Base-by-base conservation (phyloP, 2,888 invertebrate species). In the Didymodactylos carnosus region DNA sequence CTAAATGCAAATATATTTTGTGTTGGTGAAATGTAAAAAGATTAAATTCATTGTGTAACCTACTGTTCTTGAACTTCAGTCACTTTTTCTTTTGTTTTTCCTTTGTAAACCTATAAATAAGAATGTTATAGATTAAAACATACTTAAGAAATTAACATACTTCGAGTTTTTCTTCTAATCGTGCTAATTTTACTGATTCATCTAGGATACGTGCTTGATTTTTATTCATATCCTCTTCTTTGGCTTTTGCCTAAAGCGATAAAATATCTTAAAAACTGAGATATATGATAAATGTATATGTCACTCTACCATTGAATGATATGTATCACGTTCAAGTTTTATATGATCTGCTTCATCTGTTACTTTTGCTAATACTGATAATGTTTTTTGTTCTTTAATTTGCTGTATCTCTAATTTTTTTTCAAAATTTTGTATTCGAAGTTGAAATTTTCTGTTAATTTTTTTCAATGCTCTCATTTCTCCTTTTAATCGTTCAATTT, bases 101-200 rank as follows among this genome's bases (percentile, higher is more conserved):
- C 76, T 73, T 80, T 80, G 76, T 79, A 81, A 49, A 62, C n/a
- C n/a, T n/a, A n/a, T n/a, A n/a, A n/a, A n/a, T n/a, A n/a, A n/a
- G n/a, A n/a, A 73, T 51, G 27, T 25, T 19, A 35, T 41, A 16
- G 25, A n/a, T n/a, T 39, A 16, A 71, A 62, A 80, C n/a, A n/a
- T n/a, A n/a, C n/a, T n/a, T n/a, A n/a, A n/a, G n/a, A n/a, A n/a
- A n/a, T n/a, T n/a, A n/a, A n/a, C n/a, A n/a, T n/a, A n/a, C 80
- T 79, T 82, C 81, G 3, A 82, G 77, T 77, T 80, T 80, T 75
- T 81, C 80, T 75, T 81, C 80, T 77, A 81, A 77, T 76, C 80
- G 80, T 8, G 79, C 79, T 13, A 79, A 78, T 39, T 78, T 78
- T 19, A 79, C 78, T 70, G 77, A 79, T 69, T 79, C 80, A 25